Evolutionary conservation across 23 tunicate genomes (phyloP).

Genomic region (Aplidium turbinatum): DNA sequence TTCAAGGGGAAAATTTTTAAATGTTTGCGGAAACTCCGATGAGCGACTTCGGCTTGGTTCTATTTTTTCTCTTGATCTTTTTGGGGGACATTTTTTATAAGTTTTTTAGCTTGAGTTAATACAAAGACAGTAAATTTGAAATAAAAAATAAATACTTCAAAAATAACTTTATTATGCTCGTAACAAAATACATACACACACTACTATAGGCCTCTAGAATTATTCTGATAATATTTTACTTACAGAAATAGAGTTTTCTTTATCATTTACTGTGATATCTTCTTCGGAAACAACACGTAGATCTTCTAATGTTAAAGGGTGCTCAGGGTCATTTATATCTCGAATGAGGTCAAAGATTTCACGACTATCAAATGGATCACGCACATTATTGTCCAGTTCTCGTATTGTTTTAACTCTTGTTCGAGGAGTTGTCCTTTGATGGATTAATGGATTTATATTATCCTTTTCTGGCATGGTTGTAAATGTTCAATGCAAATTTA

Average conservation of each 20-base stretch:
- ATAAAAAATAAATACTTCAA: too few species aligned
- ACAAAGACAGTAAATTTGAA: too few species aligned
- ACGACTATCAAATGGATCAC: constrained; percentile 80
- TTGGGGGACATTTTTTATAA: too few species aligned
- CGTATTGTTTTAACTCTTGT: constrained; percentile 24
- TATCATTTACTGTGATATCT: constrained; percentile 82
- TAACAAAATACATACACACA: too few species aligned
- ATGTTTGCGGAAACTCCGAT: too few species aligned
- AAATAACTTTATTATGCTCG: too few species aligned
- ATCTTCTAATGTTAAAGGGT: constrained; percentile 91
- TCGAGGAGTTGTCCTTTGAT: constrained; percentile 70
- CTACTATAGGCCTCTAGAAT: too few species aligned
- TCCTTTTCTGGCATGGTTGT: constrained; percentile 61
- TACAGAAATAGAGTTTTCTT: constrained; percentile 57
- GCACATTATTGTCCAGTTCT: constrained; percentile 71
- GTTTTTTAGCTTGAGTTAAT: too few species aligned
- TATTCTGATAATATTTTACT: constrained; percentile 5
- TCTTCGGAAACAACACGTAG: constrained; percentile 79
- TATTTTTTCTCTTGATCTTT: too few species aligned
- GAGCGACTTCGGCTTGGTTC: too few species aligned
- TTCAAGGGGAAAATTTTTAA: too few species aligned
- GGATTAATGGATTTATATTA: constrained; percentile 72
- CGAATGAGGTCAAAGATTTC: constrained; percentile 95
- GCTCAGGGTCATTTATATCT: constrained; percentile 98
- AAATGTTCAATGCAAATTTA: too few species aligned